These are phyloP conservation scores for Macropodus opercularis DNA, from an alignment of 2,797 vertebrate genomes.

Conservation along the genomic window DNA sequence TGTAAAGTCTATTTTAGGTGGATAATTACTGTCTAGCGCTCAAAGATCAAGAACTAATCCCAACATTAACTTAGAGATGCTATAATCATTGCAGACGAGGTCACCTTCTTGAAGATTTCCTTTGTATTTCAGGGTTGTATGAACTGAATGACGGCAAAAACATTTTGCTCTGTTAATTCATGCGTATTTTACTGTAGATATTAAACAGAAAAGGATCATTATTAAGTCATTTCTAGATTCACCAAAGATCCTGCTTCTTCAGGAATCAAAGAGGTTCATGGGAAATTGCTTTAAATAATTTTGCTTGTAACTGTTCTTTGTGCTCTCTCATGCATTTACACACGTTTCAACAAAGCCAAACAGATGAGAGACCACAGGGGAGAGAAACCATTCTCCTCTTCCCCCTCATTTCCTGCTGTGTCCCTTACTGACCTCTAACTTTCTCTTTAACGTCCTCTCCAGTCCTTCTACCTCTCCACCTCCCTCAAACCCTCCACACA, in stretches of 20 bases:
- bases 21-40: too few species aligned
- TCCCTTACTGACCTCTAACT: conserved; percentile 31
- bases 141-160: too few species aligned
- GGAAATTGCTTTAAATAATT: neutral
- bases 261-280: neutral
- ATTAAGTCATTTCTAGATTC: neutral
- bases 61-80: conserved; percentile 12
- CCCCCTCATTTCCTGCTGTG: conserved; percentile 16
- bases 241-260: conserved; percentile 1
- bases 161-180: too few species aligned
- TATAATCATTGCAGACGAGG: conserved; percentile 24
- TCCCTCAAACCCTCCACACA: conserved; percentile 7
- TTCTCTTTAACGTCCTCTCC: conserved; percentile 10
- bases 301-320: too few species aligned
- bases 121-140: too few species aligned
- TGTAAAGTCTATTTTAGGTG: too few species aligned
- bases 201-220: too few species aligned
- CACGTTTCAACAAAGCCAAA: neutral
- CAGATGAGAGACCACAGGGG: conserved; percentile 35
- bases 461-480: conserved; percentile 6
- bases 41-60: conserved; percentile 39
- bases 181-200: too few species aligned
- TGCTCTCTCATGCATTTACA: neutral
- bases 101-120: too few species aligned
- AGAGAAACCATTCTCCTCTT: conserved; percentile 25